Percentiles rank a stretch among this genome's conserved stretches.
These are phyloP conservation scores for Drosophila auraria DNA, from an alignment of 1,140 invertebrate genomes.

Conservation along the genomic window DNA sequence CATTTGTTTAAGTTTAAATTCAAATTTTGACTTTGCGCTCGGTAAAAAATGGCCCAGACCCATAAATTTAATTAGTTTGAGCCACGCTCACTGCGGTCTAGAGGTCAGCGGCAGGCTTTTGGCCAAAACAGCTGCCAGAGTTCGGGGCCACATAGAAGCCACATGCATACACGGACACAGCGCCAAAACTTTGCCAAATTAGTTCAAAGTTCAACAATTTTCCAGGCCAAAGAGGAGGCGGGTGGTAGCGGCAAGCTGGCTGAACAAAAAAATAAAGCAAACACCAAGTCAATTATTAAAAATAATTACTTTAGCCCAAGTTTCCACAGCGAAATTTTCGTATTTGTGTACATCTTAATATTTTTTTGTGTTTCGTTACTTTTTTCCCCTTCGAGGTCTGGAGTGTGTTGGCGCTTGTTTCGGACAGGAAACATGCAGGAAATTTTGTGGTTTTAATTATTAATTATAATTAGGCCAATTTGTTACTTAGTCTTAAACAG, in stretches of 20 bases:
- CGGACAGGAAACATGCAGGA: constrained; percentile 5
- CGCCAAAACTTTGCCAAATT: constrained; percentile 73
- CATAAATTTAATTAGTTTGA: constrained; percentile 80
- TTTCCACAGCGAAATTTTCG: constrained; percentile 49
- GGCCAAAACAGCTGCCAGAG: constrained; percentile 64
- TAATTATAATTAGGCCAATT: background rate
- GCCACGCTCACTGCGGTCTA: constrained; percentile 60
- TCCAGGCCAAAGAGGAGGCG: constrained; percentile 29
- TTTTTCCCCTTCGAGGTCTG: constrained; percentile 10
- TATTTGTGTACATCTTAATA: constrained; percentile 52
- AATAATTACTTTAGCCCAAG: constrained; percentile 80
- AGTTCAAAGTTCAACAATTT: constrained; percentile 78
- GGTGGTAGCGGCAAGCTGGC: constrained; percentile 8
- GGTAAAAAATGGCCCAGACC: constrained; percentile 46
- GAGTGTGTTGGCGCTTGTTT: constrained; percentile 22
- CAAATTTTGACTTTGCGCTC: constrained; percentile 26
- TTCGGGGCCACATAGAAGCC: constrained; percentile 55
- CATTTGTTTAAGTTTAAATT: constrained; percentile 50
- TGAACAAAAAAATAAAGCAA: constrained; percentile 35
- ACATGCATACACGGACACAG: constrained; percentile 41
- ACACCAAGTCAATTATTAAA: constrained; percentile 79
- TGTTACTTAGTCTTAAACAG: background rate
- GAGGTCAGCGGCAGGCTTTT: constrained; percentile 42
- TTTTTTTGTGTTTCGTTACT: constrained; percentile 22
- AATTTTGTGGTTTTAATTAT: background rate